A percentile compares a stretch with the other conserved stretches of the same genome.
Conservation (phyloP, 2,797 vertebrate genomes). For the Vireo griseus region DNA sequence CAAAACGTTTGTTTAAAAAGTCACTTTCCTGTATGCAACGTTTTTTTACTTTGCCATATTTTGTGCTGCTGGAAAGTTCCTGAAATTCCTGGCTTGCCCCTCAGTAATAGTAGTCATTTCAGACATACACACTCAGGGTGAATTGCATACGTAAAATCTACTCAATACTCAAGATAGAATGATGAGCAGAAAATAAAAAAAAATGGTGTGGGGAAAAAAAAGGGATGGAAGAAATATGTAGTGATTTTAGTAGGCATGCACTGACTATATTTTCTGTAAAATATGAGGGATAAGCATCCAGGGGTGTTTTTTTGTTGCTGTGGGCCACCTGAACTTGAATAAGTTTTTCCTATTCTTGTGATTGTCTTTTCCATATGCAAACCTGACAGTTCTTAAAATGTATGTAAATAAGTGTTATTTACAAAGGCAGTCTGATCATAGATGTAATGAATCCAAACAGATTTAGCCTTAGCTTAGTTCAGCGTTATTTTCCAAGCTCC, state of each 20-base stretch:
- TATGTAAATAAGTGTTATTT: neutral
- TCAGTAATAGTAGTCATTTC: neutral
- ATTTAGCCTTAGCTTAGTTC: conserved; percentile 16
- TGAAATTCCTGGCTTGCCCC: neutral
- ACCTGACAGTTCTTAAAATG: neutral
- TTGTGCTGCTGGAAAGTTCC: neutral
- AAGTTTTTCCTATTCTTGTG: neutral
- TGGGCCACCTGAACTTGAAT: neutral
- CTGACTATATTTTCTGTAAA: neutral
- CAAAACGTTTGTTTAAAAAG: neutral
- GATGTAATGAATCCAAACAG: neutral
- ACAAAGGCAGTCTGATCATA: neutral
- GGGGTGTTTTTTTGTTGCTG: neutral
- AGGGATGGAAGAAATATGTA: neutral
- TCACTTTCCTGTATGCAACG: neutral
- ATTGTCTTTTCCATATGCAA: neutral
- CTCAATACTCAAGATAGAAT: neutral
- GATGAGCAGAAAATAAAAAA: neutral
- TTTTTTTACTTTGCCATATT: neutral
- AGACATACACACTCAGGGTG: neutral
- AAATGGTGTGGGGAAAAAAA: neutral
- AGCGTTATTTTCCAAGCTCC: neutral
- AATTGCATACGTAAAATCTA: neutral
- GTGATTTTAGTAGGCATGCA: neutral
- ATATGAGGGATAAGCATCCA: neutral